Evolutionary conservation across 2,888 invertebrate genomes (phyloP).

Genomic region (Eristalis arbustorum): DNA sequence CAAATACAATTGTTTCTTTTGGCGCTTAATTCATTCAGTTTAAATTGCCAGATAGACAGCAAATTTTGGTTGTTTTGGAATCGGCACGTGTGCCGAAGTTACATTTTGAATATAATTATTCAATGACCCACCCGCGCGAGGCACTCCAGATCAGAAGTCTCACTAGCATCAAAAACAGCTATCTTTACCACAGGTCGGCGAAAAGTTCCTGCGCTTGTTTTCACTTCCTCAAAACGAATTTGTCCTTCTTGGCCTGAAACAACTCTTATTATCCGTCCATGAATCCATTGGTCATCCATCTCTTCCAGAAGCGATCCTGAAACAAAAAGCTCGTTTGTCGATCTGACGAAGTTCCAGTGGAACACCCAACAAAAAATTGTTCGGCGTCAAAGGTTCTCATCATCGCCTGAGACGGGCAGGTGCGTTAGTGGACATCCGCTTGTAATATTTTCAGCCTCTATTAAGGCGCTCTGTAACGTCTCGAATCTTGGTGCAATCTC

Average conservation of each 20-base stretch:
- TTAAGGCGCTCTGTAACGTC: background rate
- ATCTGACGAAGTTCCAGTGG: background rate
- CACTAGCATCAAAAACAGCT: no score
- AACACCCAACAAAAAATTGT: constrained; percentile 16
- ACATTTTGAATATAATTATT: no score
- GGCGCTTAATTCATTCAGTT: no score
- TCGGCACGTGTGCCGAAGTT: no score
- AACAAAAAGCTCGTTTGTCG: constrained; percentile 7
- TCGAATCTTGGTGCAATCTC: background rate
- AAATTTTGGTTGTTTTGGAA: no score
- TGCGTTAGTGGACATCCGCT: constrained; percentile 30
- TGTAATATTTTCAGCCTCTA: constrained; percentile 29
- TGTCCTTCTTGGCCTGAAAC: constrained; percentile 70
- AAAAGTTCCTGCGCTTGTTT: constrained; percentile 61
- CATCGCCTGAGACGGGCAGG: constrained; percentile 15
- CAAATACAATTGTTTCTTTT: no score
- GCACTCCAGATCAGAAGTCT: no score
- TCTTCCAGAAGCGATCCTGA: constrained; percentile 6
- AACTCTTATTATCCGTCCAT: constrained; percentile 10
- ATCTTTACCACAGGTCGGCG: constrained; percentile 67
- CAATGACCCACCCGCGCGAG: no score
- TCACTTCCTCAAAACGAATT: constrained; percentile 66
- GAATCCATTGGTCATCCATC: constrained; percentile 55
- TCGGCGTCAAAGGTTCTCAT: constrained; percentile 29
- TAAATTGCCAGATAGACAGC: no score